Base-by-base conservation (phyloP, 2,888 invertebrate species). In the Pandemis corylana region DNA sequence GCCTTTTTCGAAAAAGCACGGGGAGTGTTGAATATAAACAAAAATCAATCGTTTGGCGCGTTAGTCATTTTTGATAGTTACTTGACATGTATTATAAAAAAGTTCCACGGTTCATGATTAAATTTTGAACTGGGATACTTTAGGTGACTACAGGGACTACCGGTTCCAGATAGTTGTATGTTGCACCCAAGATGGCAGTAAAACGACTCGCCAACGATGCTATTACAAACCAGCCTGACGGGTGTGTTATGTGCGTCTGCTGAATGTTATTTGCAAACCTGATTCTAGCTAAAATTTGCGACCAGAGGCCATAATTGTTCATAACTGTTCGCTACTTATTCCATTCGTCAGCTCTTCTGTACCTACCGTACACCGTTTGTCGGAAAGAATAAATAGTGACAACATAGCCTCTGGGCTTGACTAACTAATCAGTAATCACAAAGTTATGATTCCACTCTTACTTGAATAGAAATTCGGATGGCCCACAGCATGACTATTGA, bases 191-290 rank as follows among this genome's bases (percentile, higher is more conserved):
- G 46, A 28, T 36, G 36, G 46, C n/a, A 62, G 28, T 28, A 41
- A 62, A 61, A 49, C 36, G 44, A 46, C 61, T 62, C n/a, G 63
- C 70, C 41, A 41, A 70, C 63, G 63, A 63, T 63, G 51, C 70
- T 42, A 51, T 63, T 41, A 51, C 56, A 56, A 63, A 70, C 70
- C 63, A 49, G 70, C 62, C 63, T 51, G 63, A 51, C 63, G 36
- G 20, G 70, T 70, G 63, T 20, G 1, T 46, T 46, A 46, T 12
- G 46, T 20, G 56, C 56, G 56, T 56, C 56, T 56, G 56, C 56
- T 56, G 6, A 20, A 9, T 56, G 15, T 20, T 9, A 56, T 20
- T 56, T 56, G 13, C 56, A 56, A 56, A 56, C 56, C 56, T 56
- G 56, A 56, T 20, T 15, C 15, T 56, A 56, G 20, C 20, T 7